Base-by-base conservation (phyloP, 2,888 invertebrate species). In the Coelogynopora nodosa region DNA sequence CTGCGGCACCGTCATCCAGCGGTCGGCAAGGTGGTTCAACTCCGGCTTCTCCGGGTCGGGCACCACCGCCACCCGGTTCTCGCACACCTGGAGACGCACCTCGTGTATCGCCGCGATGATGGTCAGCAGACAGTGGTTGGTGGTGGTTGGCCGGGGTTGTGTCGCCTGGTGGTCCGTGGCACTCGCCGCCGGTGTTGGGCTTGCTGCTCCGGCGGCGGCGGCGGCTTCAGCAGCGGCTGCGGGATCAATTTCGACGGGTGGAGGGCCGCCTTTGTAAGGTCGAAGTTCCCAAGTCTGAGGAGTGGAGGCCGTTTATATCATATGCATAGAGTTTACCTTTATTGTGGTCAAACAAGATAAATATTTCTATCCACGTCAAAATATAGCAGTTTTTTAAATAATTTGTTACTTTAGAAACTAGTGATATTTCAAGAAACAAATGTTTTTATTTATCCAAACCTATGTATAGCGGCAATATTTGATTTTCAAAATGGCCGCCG, bases 91-190 rank as follows among this genome's bases (percentile, higher is more conserved):
- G 84, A 92, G 91, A 87, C 90, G 90, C 23, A 91, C 88, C 87
- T 92, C 92, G 13, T 90, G 90, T 82, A 92, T 90, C 82, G 91
- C 91, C 26, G 92, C 92, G 30, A 90, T 91, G 86, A 92, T 90
- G 28, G 91, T 90, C 67, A 92, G 88, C 0, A 90, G 88, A 28
- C 90, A 90, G 31, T 89, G 88, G 88, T 91, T 91, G 26, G 88
- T 86, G 28, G 88, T 89, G 49, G 89, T 89, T 1, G 91, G 91
- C 31, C 49, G 23, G 31, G 29, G 31, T 2, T 82, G 30, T 2
- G 31, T 31, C 31, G 2, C 82, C 26, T 67, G 0, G 30, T 29
- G 31, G 31, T 26, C 10, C 23, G 31, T 27, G 31, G 49, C 29
- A 31, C 26, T 84, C 26, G 31, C 31, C 0, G 10, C 18, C 18